Conservation (phyloP, 2,888 invertebrate species). For the Periphyllus acericola region DNA sequence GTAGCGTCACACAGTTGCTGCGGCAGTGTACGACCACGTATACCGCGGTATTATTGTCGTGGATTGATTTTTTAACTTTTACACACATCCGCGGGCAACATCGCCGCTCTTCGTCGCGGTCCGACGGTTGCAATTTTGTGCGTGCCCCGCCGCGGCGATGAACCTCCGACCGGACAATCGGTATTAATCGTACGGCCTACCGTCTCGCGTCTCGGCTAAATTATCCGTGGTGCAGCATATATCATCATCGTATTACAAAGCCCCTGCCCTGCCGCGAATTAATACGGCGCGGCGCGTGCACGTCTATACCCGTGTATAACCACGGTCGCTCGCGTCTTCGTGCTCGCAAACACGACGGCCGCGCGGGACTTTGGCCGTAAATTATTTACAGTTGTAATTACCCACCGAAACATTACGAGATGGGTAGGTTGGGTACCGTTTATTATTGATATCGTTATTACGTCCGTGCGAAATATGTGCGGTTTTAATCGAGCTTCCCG, state of each 20-base stretch:
- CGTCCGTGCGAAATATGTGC: background rate
- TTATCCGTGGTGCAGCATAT: background rate
- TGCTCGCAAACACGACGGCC: background rate
- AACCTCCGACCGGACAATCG: background rate
- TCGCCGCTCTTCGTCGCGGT: no score
- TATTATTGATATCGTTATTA: conserved; percentile 3
- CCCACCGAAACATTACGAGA: background rate
- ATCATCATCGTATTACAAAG: no score
- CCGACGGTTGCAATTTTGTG: no score
- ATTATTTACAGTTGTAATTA: background rate
- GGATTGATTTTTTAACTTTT: no score
- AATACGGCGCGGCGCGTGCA: background rate
- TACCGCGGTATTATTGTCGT: no score
- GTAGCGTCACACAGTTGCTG: no score
- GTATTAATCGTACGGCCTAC: background rate
- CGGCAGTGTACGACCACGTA: no score
- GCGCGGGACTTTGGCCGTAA: background rate
- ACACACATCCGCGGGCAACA: no score
- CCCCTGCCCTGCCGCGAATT: background rate
- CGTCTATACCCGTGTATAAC: no score
- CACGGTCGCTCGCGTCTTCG: background rate
- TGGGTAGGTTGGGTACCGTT: background rate
- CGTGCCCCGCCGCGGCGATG: no score
- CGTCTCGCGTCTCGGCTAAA: no score
- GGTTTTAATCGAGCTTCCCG: background rate